These are phyloP conservation scores for Adrianichthys oophorus DNA, from an alignment of 2,797 vertebrate genomes.

Conservation along the genomic window DNA sequence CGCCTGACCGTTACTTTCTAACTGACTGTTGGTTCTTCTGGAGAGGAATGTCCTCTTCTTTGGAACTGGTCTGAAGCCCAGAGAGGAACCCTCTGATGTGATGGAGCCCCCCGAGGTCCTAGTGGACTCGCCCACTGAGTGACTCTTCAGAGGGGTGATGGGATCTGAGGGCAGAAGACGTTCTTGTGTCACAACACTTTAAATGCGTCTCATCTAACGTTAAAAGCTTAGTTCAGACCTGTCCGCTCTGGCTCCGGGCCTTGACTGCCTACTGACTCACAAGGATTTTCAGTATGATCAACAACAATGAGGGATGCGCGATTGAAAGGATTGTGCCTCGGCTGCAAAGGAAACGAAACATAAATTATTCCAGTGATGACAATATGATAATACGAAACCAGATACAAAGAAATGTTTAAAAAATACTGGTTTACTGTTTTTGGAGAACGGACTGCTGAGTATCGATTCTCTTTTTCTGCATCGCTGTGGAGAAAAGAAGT, in stretches of 20 bases:
- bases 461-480: slow-evolving; percentile 56
- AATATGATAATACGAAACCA: not conserved
- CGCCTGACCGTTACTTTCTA: slow-evolving; percentile 48
- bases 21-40: slow-evolving; percentile 59
- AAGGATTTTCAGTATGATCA: slow-evolving; percentile 56
- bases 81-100: slow-evolving; percentile 57
- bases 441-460: slow-evolving; percentile 54
- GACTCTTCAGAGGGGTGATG: slow-evolving; percentile 56
- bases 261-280: slow-evolving; percentile 18
- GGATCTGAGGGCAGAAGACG: slow-evolving; percentile 58
- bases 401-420: not conserved
- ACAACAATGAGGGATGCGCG: slow-evolving; percentile 53
- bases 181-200: not conserved
- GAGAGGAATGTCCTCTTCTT: slow-evolving; percentile 86
- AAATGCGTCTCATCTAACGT: slow-evolving; percentile 6
- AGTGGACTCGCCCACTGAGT: slow-evolving; percentile 43
- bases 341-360: slow-evolving; percentile 47
- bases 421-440: slow-evolving; percentile 56
- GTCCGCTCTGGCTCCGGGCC: slow-evolving; percentile 33
- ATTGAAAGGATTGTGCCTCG: slow-evolving; percentile 81
- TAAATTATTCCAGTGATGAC: not conserved
- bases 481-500: slow-evolving; percentile 31
- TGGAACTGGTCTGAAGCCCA: slow-evolving; percentile 81
- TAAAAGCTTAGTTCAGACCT: slow-evolving; percentile 42
- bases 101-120: slow-evolving; percentile 52